Evolutionary conservation across 2,113 vertebrate genomes (phyloP).

Genomic region (Pitta sordida): DNA sequence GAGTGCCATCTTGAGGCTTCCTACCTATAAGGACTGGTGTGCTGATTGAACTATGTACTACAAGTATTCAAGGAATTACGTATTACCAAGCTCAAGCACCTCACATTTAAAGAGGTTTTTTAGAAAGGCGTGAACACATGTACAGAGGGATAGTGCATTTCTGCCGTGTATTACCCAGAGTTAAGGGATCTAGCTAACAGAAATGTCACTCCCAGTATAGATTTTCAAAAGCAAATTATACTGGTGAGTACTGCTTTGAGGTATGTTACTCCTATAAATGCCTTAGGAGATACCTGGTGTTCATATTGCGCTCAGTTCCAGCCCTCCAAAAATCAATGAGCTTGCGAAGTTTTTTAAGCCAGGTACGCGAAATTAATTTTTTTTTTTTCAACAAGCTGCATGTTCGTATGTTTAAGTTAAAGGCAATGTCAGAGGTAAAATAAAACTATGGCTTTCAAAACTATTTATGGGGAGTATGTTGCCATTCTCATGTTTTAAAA

Average conservation of each 20-base stretch:
- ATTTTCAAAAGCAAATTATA: neutral
- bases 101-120: neutral
- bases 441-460: neutral
- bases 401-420: neutral
- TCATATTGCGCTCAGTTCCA: neutral
- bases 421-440: neutral
- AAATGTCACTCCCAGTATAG: neutral
- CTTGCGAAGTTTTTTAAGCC: neutral
- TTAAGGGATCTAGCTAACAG: neutral
- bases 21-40: neutral
- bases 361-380: neutral
- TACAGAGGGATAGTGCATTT: neutral
- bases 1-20: slow-evolving; percentile 77
- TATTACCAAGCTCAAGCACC: neutral
- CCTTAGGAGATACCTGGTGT: neutral
- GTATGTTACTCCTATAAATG: neutral
- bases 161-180: neutral
- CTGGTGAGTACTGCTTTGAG: neutral
- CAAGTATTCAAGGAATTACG: neutral
- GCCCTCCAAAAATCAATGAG: neutral
- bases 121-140: neutral
- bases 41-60: neutral
- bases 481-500: neutral
- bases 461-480: neutral
- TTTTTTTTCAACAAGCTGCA: neutral